Conservation (phyloP, 2,797 vertebrate genomes). For the Poeciliopsis turneri region DNA sequence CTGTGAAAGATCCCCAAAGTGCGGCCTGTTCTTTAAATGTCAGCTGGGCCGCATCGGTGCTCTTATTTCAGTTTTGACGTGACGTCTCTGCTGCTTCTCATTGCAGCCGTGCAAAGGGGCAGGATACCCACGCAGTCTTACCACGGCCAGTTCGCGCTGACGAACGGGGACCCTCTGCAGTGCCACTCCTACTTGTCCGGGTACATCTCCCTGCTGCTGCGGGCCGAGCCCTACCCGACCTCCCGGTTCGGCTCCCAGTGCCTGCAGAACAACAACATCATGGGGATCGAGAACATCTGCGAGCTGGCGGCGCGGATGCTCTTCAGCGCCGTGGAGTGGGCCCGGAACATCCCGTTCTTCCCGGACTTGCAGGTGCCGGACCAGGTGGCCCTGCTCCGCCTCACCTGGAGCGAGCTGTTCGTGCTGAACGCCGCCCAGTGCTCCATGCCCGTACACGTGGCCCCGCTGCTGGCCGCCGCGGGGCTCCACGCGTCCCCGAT, state of each 20-base stretch:
- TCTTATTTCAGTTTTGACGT: background rate
- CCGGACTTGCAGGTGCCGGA: slow-evolving; percentile 97
- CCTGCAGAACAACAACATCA: slow-evolving; percentile 95
- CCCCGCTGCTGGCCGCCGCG: slow-evolving; percentile 92
- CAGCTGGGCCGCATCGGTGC: background rate
- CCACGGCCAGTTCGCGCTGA: slow-evolving; percentile 93
- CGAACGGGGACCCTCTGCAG: slow-evolving; percentile 93
- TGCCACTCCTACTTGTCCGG: slow-evolving; percentile 96
- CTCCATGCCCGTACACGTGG: slow-evolving; percentile 96
- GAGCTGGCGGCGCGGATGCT: slow-evolving; percentile 96
- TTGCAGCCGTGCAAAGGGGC: slow-evolving; percentile 93
- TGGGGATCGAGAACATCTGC: slow-evolving; percentile 99
- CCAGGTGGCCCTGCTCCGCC: slow-evolving; percentile 94
- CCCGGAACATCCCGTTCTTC: slow-evolving; percentile 97
- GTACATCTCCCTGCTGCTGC: slow-evolving; percentile 96
- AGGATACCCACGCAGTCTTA: slow-evolving; percentile 91
- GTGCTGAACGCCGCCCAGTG: slow-evolving; percentile 96
- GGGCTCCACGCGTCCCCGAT: slow-evolving; percentile 97
- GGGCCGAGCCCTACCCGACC: slow-evolving; percentile 95
- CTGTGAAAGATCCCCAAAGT: background rate
- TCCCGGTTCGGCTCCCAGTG: slow-evolving; percentile 95
- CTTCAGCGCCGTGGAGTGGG: slow-evolving; percentile 98
- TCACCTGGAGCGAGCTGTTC: slow-evolving; percentile 97
- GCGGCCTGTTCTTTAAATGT: background rate
- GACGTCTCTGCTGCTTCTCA: slow-evolving; percentile 3